phyloP scores from a whole-genome alignment of 2,888 invertebrate species.

The Disparrhopalites patrizii region DNA sequence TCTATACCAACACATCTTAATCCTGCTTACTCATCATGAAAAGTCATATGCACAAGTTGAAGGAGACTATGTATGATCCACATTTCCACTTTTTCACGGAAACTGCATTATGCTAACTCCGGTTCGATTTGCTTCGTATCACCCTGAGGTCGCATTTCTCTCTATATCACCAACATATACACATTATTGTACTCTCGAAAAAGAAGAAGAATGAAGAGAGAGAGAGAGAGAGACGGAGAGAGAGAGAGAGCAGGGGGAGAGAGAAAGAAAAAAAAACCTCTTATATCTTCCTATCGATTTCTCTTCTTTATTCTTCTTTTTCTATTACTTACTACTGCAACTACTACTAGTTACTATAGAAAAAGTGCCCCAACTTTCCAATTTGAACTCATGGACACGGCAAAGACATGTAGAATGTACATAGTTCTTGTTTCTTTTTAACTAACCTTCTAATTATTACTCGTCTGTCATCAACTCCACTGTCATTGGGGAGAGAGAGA shows the following conservation, averaged over 20 bases:
- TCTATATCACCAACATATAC: conserved; percentile 17
- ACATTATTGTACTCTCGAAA: too few species aligned
- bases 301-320: too few species aligned
- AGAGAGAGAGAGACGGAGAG: too few species aligned
- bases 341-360: too few species aligned
- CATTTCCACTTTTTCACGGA: conserved; percentile 49
- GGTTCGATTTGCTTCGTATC: conserved; percentile 47
- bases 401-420: too few species aligned
- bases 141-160: conserved; percentile 37
- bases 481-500: too few species aligned
- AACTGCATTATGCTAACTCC: conserved; percentile 46
- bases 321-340: too few species aligned
- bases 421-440: conserved; percentile 23
- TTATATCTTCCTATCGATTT: conserved; percentile 36
- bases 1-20: neutral
- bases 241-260: too few species aligned
- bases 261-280: too few species aligned
- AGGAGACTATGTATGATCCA: conserved; percentile 42
- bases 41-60: conserved; percentile 13
- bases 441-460: conserved; percentile 21
- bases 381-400: conserved; percentile 24
- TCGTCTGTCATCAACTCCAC: conserved; percentile 18
- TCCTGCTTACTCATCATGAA: conserved; percentile 7
- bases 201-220: too few species aligned
- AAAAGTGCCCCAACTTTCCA: conserved; percentile 41